Base-by-base conservation (phyloP, 2,113 vertebrate species). In the Peromyscus leucopus region DNA sequence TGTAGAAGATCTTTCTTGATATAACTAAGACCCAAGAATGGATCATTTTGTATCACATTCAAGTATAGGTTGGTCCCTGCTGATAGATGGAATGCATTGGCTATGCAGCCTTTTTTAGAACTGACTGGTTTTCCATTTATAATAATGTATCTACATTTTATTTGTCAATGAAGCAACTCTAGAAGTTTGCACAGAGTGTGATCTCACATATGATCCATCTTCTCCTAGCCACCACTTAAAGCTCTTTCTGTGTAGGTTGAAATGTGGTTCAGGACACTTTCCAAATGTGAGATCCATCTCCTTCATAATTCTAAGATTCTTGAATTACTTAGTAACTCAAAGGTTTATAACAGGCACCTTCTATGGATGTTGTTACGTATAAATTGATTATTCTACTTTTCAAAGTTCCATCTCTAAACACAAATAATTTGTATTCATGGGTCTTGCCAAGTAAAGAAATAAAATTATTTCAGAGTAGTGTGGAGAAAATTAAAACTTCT, bases 401-500 rank as follows among this genome's bases (percentile, higher is more conserved):
- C 71, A 74, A 39, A 74, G 71, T 39, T 74, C 8, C 8, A 39
- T 4, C 71, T 21, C 36, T 10, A 74, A 74, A 74, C 19, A 78
- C 71, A 94, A 84, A 65, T 48, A 72, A 92, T 59, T 61, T 51
- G 13, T 28, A 72, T 82, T 89, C 26, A n/a, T 89, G 15, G 82
- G 48, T 36, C 24, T 65, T n/a, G 0, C 42, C 28, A 72, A 55
- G 36, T 75, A 89, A 89, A 61, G 3, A 79, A 65, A 92, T 74
- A 51, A 89, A 90, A 71, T 87, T 8, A 93, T 67, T 96, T 95
- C 26, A 76, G 19, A 59, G 51, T 46, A 85, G 12, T 94, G 39
- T 85, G 51, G 26, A 95, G 67, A 69, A 90, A 63, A 96, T 94
- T 92, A 17, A 95, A 46, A 76, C 46, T 82, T 85, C n/a, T 89